Base-by-base conservation (phyloP, 2,888 invertebrate genomes). In the Aricia artaxerxes region DNA sequence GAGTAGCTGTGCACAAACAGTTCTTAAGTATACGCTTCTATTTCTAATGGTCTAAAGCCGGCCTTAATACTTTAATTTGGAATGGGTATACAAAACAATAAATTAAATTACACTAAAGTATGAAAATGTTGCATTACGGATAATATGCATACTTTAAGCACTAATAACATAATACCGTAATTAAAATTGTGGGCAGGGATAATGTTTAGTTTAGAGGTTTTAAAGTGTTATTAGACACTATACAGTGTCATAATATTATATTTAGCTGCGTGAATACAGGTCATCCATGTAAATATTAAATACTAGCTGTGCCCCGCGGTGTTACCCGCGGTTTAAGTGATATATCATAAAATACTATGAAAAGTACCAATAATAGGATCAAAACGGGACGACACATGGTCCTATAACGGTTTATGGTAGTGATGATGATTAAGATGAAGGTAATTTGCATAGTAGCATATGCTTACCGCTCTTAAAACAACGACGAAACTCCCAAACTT, bases 61-160 rank as follows among this genome's bases (percentile, higher is more conserved):
- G 4, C 16, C 16, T 57, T 57, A 57, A 57, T 57, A 4, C 4
- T 57, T 57, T 57, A 57, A 4, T 16, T 57, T 16, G 13, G 6
- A 49, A 49, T 2, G 1, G 61, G 61, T 24, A 61, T 24, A 24
- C 61, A 61, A 13, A 24, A 61, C n/a, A 61, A 24, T 61, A 24
- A n/a, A 24, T 35, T 35, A 69, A 38, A 38, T 69, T 69, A 69
- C 35, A 13, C 13, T 69, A 35, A 1, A 69, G 69, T 16, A 69
- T 35, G 53, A 35, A 38, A 69, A 35, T 69, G 11, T 69, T 9
- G 35, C 13, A 69, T 31, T 69, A 35, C 69, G 24, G 31, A 5
- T 69, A 69, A 35, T 69, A 35, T 69, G 64, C 64, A 69, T 69
- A 69, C 35, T 69, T 69, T 35, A 69, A 13, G 69, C 69, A 35